Conservation (phyloP, 2,113 vertebrate genomes). For the Eira barbara region DNA sequence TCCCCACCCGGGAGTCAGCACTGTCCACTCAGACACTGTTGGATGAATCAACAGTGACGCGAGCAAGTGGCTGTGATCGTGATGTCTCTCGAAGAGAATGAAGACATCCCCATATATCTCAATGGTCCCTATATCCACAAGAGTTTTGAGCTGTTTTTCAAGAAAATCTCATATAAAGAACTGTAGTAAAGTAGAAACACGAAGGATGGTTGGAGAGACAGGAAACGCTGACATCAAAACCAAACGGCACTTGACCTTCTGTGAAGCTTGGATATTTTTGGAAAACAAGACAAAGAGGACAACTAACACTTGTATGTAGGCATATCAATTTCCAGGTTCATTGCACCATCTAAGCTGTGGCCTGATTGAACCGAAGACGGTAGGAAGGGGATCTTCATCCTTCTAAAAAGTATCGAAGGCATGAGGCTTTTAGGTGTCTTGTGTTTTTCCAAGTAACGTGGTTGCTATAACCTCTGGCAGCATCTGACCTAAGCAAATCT, state of each 20-base stretch:
- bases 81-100: neutral
- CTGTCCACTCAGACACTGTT: too few relatives aligned
- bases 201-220: neutral
- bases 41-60: neutral
- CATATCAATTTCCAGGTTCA: neutral
- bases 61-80: neutral
- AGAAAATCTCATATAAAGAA: neutral
- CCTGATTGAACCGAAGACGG: too few relatives aligned
- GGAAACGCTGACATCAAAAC: neutral
- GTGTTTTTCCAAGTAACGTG: neutral
- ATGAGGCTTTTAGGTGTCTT: neutral
- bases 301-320: too few relatives aligned
- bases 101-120: neutral
- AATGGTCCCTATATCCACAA: too few relatives aligned
- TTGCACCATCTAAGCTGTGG: neutral
- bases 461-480: too few relatives aligned
- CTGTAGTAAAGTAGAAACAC: neutral
- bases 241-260: neutral
- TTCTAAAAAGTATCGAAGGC: neutral
- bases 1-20: too few relatives aligned
- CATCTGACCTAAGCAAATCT: neutral
- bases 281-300: too few relatives aligned
- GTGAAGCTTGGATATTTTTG: neutral
- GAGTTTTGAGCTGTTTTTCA: neutral
- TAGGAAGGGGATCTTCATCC: neutral